Base-by-base conservation (phyloP, 2,797 vertebrate species). In the Acanthopagrus latus region DNA sequence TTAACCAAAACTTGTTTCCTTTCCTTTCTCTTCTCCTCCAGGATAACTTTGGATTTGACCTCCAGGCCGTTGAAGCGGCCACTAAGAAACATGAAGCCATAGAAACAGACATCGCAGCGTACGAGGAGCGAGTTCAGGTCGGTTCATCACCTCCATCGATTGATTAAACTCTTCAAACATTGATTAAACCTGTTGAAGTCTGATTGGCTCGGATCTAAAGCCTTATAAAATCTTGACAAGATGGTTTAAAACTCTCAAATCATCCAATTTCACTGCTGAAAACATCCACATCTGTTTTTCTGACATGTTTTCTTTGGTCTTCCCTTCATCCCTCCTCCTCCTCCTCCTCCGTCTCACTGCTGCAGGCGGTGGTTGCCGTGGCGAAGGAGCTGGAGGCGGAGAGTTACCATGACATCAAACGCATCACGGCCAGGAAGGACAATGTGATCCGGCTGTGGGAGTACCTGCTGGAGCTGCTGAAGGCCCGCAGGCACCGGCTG, bases 401-500 rank as follows among this genome's bases (percentile, higher is more conserved):
- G 91, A 95, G 95, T 54, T 99, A 99, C 92, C 97, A 99, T 0
- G 97, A 98, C 87, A 97, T 98, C 90, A 98, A 98, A 70, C 97
- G 97, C 74, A 95, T 99, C 83, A 95, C 96, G 0, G 97, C 97
- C 0, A 93, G 97, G 80, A 97, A 97, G 81, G 98, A 99, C 92
- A 99, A 99, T 0, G 98, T 99, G 52, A 96, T 97, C 79, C 96
- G 98, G 0, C 95, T 99, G 55, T 99, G 98, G 98, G 97, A 99
- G 70, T 99, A 99, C 69, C 96, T 99, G 62, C 95, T 99, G 91
- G 98, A 99, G 89, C 95, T 99, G 83, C 96, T 99, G 70, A 95
- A 95, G 78, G 98, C 97, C 0, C 95, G 98, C 1, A 86, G 98
- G 18, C 96, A 93, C 76, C 86, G 98, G 0, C 96, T 99, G 55